phyloP scores from a whole-genome alignment of 2,113 vertebrate genomes.

The Phyllostomus discolor region DNA sequence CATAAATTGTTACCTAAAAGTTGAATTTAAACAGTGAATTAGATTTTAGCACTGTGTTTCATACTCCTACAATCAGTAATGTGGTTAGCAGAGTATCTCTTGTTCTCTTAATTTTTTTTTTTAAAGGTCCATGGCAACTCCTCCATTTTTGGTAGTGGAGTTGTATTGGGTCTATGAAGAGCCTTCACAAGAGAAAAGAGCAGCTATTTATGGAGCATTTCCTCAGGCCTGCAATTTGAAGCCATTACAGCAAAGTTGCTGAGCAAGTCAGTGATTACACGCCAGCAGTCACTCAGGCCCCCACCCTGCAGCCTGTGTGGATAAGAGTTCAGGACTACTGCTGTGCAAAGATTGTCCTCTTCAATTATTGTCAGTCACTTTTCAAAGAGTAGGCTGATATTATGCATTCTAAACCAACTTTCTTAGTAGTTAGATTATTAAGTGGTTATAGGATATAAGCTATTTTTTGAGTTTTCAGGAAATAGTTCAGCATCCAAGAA shows the following conservation, averaged over 20 bases:
- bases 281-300: constrained; percentile 51
- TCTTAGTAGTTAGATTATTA: constrained; percentile 38
- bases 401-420: constrained; percentile 35
- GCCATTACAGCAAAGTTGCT: constrained; percentile 63
- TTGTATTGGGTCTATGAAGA: constrained; percentile 42
- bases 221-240: constrained; percentile 71
- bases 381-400: background rate
- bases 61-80: constrained; percentile 24
- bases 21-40: constrained; percentile 45
- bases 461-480: background rate
- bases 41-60: constrained; percentile 46
- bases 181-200: constrained; percentile 46
- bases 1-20: constrained; percentile 16
- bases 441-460: background rate
- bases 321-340: constrained; percentile 23
- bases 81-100: background rate
- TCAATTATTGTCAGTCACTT: constrained; percentile 1
- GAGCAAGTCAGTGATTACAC: constrained; percentile 43
- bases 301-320: background rate
- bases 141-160: constrained; percentile 61
- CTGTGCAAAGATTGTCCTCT: constrained; percentile 40
- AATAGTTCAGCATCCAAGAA: background rate
- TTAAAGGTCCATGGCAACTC: constrained; percentile 10
- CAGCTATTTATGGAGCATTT: constrained; percentile 69
- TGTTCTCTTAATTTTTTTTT: constrained; percentile 8